phyloP scores from a whole-genome alignment of 1,140 invertebrate genomes.

The Melitaea cinxia region DNA sequence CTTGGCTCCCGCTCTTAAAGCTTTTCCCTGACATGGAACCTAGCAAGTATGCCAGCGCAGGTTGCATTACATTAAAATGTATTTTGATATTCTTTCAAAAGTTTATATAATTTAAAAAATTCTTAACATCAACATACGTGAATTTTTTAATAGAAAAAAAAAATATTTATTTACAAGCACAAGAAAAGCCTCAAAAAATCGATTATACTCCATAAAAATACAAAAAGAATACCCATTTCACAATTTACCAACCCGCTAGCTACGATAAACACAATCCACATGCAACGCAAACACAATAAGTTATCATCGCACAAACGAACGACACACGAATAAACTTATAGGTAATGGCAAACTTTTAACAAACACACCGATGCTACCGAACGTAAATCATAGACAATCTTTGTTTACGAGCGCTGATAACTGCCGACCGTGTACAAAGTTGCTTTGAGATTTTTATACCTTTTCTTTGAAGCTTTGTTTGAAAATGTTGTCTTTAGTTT shows the following conservation, averaged over 20 bases:
- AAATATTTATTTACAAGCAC: no score
- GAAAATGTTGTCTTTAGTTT: slow-evolving; percentile 23
- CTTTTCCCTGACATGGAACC: no score
- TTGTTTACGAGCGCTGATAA: slow-evolving; percentile 33
- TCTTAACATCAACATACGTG: no score
- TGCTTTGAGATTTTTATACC: slow-evolving; percentile 28
- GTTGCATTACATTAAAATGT: no score
- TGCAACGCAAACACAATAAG: background rate
- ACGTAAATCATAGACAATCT: slow-evolving; percentile 35
- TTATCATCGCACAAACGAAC: background rate
- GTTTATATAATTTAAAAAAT: no score
- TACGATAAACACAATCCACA: background rate
- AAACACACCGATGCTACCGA: background rate
- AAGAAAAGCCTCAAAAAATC: no score
- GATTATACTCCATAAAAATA: no score
- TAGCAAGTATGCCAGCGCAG: no score
- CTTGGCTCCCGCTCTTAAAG: no score
- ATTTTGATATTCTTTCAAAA: no score
- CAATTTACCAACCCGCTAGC: background rate
- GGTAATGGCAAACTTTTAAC: slow-evolving; percentile 19
- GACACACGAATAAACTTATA: slow-evolving; percentile 1
- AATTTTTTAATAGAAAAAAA: no score
- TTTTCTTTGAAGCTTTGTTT: slow-evolving; percentile 23
- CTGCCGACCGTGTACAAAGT: slow-evolving; percentile 28
- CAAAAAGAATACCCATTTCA: background rate